Conservation (phyloP, 2,888 invertebrate species). For the Deilephila porcellus region DNA sequence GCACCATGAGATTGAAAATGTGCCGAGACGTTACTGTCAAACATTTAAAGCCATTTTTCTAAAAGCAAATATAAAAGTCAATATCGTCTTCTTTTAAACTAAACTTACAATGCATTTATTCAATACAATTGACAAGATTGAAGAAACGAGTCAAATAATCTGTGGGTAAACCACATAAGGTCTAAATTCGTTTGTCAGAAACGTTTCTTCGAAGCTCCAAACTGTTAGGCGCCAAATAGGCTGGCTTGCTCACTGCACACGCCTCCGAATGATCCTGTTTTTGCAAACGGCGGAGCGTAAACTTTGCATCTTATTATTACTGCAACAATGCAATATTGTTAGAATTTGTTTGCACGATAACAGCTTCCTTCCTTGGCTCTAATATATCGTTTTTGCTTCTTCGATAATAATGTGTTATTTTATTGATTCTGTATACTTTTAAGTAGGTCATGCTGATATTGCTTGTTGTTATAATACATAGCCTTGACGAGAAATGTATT, state of each 20-base stretch:
- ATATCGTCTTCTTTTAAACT: background rate
- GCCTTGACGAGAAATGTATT: too few species aligned
- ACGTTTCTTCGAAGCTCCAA: background rate
- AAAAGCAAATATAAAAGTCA: background rate
- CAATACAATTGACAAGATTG: background rate
- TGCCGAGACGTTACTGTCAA: background rate
- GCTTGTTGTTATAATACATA: too few species aligned
- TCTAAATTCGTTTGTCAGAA: conserved; percentile 22
- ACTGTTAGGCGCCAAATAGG: conserved; percentile 45
- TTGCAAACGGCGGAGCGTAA: background rate
- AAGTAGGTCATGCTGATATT: too few species aligned
- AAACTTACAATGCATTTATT: conserved; percentile 4
- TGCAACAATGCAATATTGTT: conserved; percentile 4
- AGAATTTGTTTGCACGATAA: background rate
- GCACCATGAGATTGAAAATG: too few species aligned
- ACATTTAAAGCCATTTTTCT: background rate
- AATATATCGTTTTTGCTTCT: background rate
- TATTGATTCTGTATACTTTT: background rate
- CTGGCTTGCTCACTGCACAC: conserved; percentile 47
- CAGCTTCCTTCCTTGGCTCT: background rate
- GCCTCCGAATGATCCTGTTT: conserved; percentile 43
- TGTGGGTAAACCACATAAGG: background rate
- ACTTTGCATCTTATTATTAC: conserved; percentile 10
- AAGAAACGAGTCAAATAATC: background rate
- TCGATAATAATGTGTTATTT: background rate